phyloP scores from a whole-genome alignment of 2,888 invertebrate species.

The Catocala sponsa region DNA sequence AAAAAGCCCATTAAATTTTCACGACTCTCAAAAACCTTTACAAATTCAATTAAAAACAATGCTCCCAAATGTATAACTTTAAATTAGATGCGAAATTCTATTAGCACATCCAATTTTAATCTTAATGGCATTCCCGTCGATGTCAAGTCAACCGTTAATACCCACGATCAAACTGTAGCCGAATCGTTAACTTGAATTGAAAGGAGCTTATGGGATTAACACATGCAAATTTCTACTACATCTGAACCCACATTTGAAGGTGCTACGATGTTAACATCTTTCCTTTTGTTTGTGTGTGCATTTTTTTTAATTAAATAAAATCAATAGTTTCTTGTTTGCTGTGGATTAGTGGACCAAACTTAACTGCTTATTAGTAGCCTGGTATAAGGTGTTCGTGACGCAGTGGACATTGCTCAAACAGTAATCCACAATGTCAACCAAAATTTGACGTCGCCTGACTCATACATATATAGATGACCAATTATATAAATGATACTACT shows the following conservation, averaged over 20 bases:
- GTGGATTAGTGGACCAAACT: too few relatives aligned
- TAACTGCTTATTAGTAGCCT: too few relatives aligned
- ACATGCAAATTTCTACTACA: slow-evolving; percentile 52
- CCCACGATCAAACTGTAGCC: slow-evolving; percentile 48
- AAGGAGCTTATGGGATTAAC: slow-evolving; percentile 54
- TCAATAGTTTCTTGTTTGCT: background rate
- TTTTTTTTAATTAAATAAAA: background rate
- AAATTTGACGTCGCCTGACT: too few relatives aligned
- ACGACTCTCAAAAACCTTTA: background rate
- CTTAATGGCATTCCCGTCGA: slow-evolving; percentile 38
- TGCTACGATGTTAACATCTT: slow-evolving; percentile 26
- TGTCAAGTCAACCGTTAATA: slow-evolving; percentile 43
- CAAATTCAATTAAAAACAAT: slow-evolving; percentile 11
- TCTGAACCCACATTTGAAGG: slow-evolving; percentile 46
- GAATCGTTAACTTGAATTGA: slow-evolving; percentile 55
- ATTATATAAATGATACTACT: too few relatives aligned
- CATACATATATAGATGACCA: too few relatives aligned
- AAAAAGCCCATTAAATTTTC: background rate
- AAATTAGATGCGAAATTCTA: slow-evolving; percentile 38
- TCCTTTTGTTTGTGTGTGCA: slow-evolving; percentile 23
- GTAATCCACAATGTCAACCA: too few relatives aligned
- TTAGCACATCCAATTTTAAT: slow-evolving; percentile 48
- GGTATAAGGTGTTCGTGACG: too few relatives aligned
- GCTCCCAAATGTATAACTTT: slow-evolving; percentile 19
- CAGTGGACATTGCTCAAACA: too few relatives aligned